Conservation (phyloP, 2,113 vertebrate genomes). For the Cranoglanis bouderius region DNA sequence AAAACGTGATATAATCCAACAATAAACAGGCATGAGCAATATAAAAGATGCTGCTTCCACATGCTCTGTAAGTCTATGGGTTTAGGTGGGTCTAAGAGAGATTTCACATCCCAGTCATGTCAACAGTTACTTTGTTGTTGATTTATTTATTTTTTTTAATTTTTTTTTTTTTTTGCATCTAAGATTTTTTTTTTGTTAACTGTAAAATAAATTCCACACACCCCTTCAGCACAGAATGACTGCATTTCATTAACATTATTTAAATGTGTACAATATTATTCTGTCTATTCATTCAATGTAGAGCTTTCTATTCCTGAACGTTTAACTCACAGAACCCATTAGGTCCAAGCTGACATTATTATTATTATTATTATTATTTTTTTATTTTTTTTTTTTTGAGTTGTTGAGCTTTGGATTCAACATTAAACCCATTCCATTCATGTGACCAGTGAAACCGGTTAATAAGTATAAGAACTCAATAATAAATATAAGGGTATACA, state of each 20-base stretch:
- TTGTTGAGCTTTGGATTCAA: neutral
- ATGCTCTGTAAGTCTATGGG: neutral
- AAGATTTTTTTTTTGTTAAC: neutral
- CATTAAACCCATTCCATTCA: neutral
- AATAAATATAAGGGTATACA: neutral
- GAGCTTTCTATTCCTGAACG: neutral
- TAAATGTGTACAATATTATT: neutral
- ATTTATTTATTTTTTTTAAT: neutral
- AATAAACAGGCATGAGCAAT: neutral
- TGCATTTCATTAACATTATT: neutral
- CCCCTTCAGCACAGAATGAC: neutral
- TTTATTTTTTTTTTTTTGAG: neutral
- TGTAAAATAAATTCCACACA: neutral
- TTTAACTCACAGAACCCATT: neutral
- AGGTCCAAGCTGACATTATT: neutral
- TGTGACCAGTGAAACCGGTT: neutral
- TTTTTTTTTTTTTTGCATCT: neutral
- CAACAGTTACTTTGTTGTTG: neutral
- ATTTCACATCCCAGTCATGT: neutral
- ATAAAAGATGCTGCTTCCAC: neutral
- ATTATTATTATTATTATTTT: no score
- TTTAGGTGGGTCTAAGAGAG: neutral
- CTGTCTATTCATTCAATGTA: neutral
- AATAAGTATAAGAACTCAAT: neutral
- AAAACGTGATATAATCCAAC: neutral